phyloP scores from a whole-genome alignment of 2,113 vertebrate genomes.

The Elephas maximus region DNA sequence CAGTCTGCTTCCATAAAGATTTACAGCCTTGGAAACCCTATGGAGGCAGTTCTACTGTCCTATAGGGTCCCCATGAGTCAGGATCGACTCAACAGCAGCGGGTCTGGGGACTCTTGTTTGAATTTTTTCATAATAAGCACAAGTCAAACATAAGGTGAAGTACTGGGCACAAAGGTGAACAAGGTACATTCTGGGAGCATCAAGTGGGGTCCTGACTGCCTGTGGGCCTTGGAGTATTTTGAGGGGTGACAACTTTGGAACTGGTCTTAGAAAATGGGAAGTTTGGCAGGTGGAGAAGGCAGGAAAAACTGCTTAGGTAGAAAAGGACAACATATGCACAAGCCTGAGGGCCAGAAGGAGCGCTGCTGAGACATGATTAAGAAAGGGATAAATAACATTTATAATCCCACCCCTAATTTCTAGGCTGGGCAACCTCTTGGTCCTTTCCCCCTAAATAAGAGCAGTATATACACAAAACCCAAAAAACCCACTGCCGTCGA shows the following conservation, averaged over 20 bases:
- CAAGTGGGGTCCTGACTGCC: background rate
- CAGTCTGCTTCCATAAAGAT: too few species aligned
- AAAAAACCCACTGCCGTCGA: too few species aligned
- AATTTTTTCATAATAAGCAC: conserved; percentile 11
- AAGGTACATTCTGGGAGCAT: background rate
- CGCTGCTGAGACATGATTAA: background rate
- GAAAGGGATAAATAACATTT: background rate
- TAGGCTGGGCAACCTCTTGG: background rate
- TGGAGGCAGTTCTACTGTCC: too few species aligned
- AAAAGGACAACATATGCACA: background rate
- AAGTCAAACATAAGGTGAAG: background rate
- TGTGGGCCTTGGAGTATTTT: background rate
- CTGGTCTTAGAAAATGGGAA: conserved; percentile 39
- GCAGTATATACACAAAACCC: background rate
- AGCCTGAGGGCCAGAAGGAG: conserved; percentile 33
- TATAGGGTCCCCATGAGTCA: too few species aligned
- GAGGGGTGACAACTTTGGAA: background rate
- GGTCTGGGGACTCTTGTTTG: background rate
- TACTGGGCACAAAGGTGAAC: background rate
- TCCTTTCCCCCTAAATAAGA: conserved; percentile 26
- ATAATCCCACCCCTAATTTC: background rate
- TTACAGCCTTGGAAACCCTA: too few species aligned
- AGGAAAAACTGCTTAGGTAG: conserved; percentile 27
- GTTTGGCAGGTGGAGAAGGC: background rate
- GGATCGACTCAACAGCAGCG: too few species aligned